Evolutionary conservation across 2,113 vertebrate genomes (phyloP).

Genomic region (Ramphastos sulfuratus): DNA sequence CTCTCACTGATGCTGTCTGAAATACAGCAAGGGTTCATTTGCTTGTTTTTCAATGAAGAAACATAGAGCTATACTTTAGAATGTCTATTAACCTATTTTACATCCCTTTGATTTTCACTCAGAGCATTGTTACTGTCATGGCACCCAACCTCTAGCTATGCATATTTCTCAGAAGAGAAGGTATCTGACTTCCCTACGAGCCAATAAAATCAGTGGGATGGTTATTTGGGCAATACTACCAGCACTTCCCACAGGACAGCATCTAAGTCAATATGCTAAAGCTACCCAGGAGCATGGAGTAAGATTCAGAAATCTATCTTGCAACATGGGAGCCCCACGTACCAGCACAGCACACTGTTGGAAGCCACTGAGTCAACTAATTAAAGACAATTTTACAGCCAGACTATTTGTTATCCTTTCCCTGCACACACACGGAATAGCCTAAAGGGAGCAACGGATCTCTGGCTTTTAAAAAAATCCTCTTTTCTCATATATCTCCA

Average conservation of each 20-base stretch:
- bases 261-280: not conserved
- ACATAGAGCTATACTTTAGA: conserved; percentile 4
- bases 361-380: conserved; percentile 57
- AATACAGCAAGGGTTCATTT: not conserved
- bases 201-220: conserved; percentile 69
- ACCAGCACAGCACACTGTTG: conserved; percentile 6
- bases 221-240: conserved; percentile 55
- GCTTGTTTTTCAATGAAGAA: not conserved
- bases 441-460: not conserved
- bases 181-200: conserved; percentile 38
- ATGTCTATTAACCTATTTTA: conserved; percentile 54
- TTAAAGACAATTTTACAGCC: conserved; percentile 55
- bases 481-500: not conserved
- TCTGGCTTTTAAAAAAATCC: not conserved
- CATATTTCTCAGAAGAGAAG: conserved; percentile 60
- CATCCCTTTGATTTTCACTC: conserved; percentile 61
- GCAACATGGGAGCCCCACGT: conserved; percentile 27
- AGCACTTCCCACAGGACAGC: conserved; percentile 53
- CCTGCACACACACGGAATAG: not conserved
- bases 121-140: conserved; percentile 58
- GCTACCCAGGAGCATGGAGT: conserved; percentile 31
- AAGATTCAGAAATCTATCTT: conserved; percentile 26
- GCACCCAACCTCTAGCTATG: conserved; percentile 60
- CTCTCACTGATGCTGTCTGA: not conserved
- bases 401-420: conserved; percentile 20